Conservation (phyloP, 2,888 invertebrate genomes). For the Meganola albula region DNA sequence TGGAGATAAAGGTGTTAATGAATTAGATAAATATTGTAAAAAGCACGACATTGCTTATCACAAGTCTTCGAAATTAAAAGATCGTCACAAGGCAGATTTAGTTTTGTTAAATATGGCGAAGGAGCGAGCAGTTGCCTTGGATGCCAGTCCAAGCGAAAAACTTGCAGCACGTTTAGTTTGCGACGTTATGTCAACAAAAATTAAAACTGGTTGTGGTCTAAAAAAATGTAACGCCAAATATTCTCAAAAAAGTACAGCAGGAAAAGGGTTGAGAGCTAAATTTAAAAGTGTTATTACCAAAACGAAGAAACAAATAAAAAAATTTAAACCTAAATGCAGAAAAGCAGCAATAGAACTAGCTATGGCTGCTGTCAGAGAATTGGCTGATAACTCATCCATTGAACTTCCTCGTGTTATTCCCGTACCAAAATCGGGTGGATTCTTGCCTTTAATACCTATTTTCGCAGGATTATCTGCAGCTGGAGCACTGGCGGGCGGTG, state of each 20-base stretch:
- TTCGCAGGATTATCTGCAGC: constrained; percentile 41
- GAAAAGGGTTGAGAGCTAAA: constrained; percentile 6
- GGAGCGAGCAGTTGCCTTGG: constrained; percentile 11
- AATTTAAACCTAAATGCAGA: constrained; percentile 16
- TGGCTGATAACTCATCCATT: constrained; percentile 17
- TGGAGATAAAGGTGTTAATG: constrained; percentile 34
- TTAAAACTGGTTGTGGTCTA: constrained; percentile 7
- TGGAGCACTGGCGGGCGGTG: constrained; percentile 40
- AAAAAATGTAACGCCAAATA: constrained; percentile 2
- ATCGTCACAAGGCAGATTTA: constrained; percentile 40
- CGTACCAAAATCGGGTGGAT: constrained; percentile 40
- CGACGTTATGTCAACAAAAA: constrained; percentile 7
- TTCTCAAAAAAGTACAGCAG: not conserved
- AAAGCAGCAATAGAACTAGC: constrained; percentile 17
- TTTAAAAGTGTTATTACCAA: constrained; percentile 12
- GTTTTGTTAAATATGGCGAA: constrained; percentile 34
- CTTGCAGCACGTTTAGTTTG: constrained; percentile 7
- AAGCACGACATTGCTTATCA: constrained; percentile 21
- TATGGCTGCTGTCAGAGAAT: constrained; percentile 15
- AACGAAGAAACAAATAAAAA: constrained; percentile 10
- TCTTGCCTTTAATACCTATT: constrained; percentile 39
- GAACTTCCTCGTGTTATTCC: constrained; percentile 32
- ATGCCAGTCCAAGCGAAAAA: constrained; percentile 9
- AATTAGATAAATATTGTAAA: constrained; percentile 22
- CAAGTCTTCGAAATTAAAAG: constrained; percentile 11